Conservation (phyloP, 2,888 invertebrate species). For the Labia minor region DNA sequence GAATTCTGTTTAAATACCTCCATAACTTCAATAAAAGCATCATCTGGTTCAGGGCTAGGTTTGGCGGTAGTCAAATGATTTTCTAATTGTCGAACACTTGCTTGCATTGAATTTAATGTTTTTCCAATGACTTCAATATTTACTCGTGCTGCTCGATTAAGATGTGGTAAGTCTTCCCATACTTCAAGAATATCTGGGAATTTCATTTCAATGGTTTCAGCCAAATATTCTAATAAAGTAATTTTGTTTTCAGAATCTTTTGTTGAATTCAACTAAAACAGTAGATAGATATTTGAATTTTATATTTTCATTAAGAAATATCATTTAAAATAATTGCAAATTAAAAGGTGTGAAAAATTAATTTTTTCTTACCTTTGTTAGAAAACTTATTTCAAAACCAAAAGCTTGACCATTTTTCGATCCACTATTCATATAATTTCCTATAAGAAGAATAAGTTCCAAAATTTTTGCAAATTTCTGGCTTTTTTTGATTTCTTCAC, state of each 20-base stretch:
- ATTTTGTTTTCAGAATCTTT: constrained; percentile 88
- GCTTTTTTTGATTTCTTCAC: constrained; percentile 83
- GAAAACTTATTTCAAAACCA: constrained; percentile 92
- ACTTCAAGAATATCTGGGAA: constrained; percentile 77
- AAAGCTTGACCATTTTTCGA: constrained; percentile 87
- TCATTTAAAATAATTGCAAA: no score
- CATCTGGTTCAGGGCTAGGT: constrained; percentile 62
- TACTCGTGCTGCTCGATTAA: constrained; percentile 73
- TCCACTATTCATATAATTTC: constrained; percentile 95
- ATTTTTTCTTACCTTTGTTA: constrained; percentile 64
- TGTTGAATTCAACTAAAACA: constrained; percentile 64
- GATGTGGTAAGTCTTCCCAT: constrained; percentile 78
- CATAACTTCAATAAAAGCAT: constrained; percentile 79
- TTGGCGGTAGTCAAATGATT: constrained; percentile 79
- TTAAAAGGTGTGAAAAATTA: constrained; percentile 17
- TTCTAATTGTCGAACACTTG: constrained; percentile 76
- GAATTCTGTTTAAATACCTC: constrained; percentile 50
- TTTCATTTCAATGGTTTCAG: constrained; percentile 75
- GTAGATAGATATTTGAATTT: constrained; percentile 24
- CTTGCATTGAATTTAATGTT: constrained; percentile 73
- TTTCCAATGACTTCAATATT: constrained; percentile 74
- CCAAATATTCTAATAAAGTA: constrained; percentile 85
- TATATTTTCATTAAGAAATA: no score
- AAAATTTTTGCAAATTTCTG: constrained; percentile 82
- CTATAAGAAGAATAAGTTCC: constrained; percentile 77